Evolutionary conservation across 1,140 invertebrate genomes (phyloP), one percentile per base, ranked within the genome.

Genomic region (Drosophila obscura): DNA sequence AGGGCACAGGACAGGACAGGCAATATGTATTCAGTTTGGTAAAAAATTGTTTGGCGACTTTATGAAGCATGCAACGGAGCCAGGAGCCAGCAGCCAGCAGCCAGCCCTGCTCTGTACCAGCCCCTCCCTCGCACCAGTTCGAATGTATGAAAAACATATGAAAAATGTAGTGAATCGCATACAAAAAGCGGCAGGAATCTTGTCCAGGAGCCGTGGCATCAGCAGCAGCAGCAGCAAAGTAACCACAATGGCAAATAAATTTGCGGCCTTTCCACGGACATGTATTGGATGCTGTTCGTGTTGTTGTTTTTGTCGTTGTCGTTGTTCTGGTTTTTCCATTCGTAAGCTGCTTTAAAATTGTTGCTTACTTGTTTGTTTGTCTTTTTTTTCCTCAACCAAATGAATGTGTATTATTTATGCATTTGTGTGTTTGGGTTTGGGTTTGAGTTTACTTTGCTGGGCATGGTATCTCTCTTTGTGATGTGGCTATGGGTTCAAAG

Each of bases 241-340:
- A 88, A 87, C 82, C 82, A 68, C 82, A 87, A 69, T 82, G 78
- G 79, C 82, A 87, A 83, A 87, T 87, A 87, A 88, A 87, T 87
- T 87, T 87, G 82, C 53, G 83, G 82, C 63, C 60, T 58, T 75
- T 75, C 52, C 72, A 74, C 28, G 49, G 44, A 35, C 72, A 59
- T 74, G 63, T 77, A 77, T 64, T 77, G 74, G 35, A 49, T 58
- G 57, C 24, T 57, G 49, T 35, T 51, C 49, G 41, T 46, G 26
- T 43, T 8, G 48, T 49, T 61, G 57, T 50, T n/a, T n/a, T n/a
- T 31, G 11, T 49, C 57, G 57, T 50, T 19, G 44, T 28, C 31
- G 16, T 45, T 35, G 31, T 44, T 13, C 57, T 22, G 39, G 43
- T 69, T 69, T 57, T 69, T 41, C 48, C 45, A 24, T 22, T 11